Base-by-base conservation (phyloP, 2,797 vertebrate genomes). In the Melanotaenia boesemani region DNA sequence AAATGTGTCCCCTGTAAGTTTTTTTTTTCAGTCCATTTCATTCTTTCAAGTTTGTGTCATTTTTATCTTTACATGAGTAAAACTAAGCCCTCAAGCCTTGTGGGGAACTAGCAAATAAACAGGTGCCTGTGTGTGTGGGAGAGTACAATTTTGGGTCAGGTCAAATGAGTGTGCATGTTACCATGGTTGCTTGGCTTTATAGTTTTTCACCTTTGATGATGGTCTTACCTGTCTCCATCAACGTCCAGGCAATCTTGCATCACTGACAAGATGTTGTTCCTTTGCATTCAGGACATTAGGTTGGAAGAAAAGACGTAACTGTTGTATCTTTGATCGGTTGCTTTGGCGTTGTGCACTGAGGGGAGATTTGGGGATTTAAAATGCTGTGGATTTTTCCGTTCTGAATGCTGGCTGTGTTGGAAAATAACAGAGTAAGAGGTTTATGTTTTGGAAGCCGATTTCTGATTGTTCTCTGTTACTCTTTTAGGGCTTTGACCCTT, bases 341-440 rank as follows among this genome's bases (percentile, higher is more conserved):
- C 59, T n/a, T 59, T 22, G 6, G 22, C 57, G 75, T 71, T 72
- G 39, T 65, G 70, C 16, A 16, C 69, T 67, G 74, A 12, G n/a
- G 73, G 65, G 76, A 76, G 87, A 88, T 89, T 89, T 12, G 74
- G 63, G 81, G 91, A 88, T 87, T 93, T 87, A 88, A 81, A 82
- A 70, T 44, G 24, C 69, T 79, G 71, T 76, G 85, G 85, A 86
- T 83, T 92, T 89, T 92, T 88, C 83, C 68, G 0, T 83, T 70
- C 72, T 90, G 80, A 90, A 89, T 86, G 83, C 84, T 56, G 58
- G 76, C 83, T 76, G 87, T 91, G 91, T 90, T 89, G 81, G 84
- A 91, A 89, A 90, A 86, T 85, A 88, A 89, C 70, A 87, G 60
- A 83, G 74, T 92, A 94, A 93, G 91, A 92, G 92, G 91, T 91